Evolutionary conservation across 1,140 invertebrate species (phyloP), one percentile per base, ranked within the genome.

Genomic region (Drosophila parabipectinata): DNA sequence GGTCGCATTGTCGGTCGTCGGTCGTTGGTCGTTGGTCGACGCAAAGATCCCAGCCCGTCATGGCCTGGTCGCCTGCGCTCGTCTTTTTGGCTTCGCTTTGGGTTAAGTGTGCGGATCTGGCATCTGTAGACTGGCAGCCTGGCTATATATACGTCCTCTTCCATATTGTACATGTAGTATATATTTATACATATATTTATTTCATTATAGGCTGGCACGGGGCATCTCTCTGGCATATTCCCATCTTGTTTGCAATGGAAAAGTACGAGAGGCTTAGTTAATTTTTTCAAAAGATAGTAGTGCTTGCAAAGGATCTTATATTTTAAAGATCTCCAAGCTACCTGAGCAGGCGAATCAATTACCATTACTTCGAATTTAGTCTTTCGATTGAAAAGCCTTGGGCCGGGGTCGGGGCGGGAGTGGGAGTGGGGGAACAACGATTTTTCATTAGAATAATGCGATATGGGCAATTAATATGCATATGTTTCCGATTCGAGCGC

Each of bases 391-490:
- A 69, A 57, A 9, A 51, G 58, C 24, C 37, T 47, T 57, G 47
- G 44, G 2, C 8, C 32, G 28, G 12, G 54, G 21, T 18, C 9
- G 15, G 30, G 10, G 6, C 18, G n/a, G 15, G 6, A 4, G 4
- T 9, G 8, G 15, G 18, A 10, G 44, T 9, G 9, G 3, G 8
- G 18, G 14, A 52, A 68, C 66, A 64, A 48, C 24, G 57, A 63
- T 69, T 62, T 57, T 82, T 83, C 79, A 79, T 78, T 82, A 75
- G 83, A 85, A 84, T 77, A 61, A 59, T 66, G 59, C 51, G 59
- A 59, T 63, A 74, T 75, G 54, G 80, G 78, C 71, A 87, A 87
- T 87, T 87, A 87, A 87, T 87, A 87, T 87, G 78, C 82, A 87
- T 82, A 75, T 87, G 82, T 82, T 87, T 85, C 60, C 53, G 56